phyloP scores from a whole-genome alignment of 2,113 vertebrate genomes.

The Balaenoptera acutorostrata region DNA sequence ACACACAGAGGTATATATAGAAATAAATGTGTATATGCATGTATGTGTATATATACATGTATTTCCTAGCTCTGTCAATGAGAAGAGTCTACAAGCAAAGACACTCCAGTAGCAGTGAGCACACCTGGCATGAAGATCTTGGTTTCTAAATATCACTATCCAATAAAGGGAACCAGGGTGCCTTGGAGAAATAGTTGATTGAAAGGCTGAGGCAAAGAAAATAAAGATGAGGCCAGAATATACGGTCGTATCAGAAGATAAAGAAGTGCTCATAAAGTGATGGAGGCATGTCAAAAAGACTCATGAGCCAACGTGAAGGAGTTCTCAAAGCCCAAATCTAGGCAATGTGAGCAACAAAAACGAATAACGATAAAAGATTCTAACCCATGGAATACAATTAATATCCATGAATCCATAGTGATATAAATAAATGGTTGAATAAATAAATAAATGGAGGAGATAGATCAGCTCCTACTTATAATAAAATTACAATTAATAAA shows the following conservation, averaged over 20 bases:
- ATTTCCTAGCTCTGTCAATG: not conserved
- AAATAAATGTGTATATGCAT: not conserved
- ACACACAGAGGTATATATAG: not conserved
- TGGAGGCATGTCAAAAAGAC: not conserved
- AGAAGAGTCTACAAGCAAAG: not conserved
- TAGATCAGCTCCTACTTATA: not conserved
- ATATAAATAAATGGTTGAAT: not conserved
- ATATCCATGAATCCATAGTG: not conserved
- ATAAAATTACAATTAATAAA: conserved; percentile 13
- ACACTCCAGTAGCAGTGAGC: not conserved
- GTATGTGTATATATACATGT: not conserved
- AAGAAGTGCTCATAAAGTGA: not conserved
- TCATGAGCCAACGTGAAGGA: not conserved
- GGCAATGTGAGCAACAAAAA: not conserved
- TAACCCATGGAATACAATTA: conserved; percentile 1
- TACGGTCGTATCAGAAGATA: not conserved
- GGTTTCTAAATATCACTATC: not conserved
- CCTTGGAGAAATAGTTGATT: not conserved
- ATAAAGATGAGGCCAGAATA: not conserved
- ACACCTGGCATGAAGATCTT: not conserved
- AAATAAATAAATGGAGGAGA: not conserved
- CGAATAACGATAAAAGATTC: not conserved
- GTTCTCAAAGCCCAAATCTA: not conserved
- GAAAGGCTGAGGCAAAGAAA: not conserved
- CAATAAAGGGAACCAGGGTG: not conserved